Evolutionary conservation across 2,888 invertebrate genomes (phyloP), one percentile per base, ranked within the genome.

Genomic region (Callimorpha dominula): DNA sequence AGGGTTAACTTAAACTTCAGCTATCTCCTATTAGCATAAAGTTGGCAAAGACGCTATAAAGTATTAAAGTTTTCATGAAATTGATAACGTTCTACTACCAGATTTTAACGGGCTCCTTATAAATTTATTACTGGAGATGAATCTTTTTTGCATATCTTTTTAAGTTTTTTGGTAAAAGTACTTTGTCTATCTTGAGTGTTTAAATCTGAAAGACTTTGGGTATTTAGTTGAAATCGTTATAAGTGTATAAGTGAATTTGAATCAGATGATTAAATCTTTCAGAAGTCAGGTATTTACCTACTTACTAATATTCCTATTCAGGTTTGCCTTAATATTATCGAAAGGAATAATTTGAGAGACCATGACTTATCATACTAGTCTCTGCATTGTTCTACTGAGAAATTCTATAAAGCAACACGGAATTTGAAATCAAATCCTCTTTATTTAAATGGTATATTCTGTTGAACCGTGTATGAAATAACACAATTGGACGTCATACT

Each of bases 21-120:
- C 91, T 92, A 92, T 93, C 92, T 88, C 87, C 89, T 93, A 93
- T 93, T 94, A 93, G 92, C 94, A 94, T 94, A 92, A 93, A 93
- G 88, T 93, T 92, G 85, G 83, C 85, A 87, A 88, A 89, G 87
- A 90, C 89, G 86, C 86, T 86, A 88, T 86, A 88, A 90, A 92
- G 91, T 91, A 90, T 90, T 89, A 89, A 92, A 93, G 89, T 92
- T 93, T 86, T 82, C 85, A 81, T 87, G 90, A 92, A 93, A 93
- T 93, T 93, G 93, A 93, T 93, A 93, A 92, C 90, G 88, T 70
- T 73, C 52, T 87, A 87, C 88, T 82, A 85, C 89, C 85, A 87
- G 91, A 91, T 92, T 91, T 91, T 86, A 89, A 90, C 88, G 83
- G 87, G 88, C 88, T 88, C 87, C 87, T 86, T 87, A 87, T 87